Evolutionary conservation across 2,888 invertebrate species (phyloP).

Genomic region (Cantharis rufa): DNA sequence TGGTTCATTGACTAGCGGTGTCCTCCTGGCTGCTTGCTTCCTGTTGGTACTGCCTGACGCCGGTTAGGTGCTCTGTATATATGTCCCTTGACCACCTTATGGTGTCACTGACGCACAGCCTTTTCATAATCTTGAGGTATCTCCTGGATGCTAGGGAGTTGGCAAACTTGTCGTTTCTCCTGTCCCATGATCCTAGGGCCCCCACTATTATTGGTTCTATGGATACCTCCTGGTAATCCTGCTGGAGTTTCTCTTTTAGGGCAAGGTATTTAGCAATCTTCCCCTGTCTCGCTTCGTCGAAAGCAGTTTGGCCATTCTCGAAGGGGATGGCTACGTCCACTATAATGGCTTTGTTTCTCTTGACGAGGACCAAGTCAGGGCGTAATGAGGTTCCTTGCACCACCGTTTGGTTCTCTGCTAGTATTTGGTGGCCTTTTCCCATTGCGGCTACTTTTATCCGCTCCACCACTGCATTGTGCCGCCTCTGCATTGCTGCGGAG

Average conservation of each 20-base stretch:
- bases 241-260: neutral
- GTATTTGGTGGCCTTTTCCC: neutral
- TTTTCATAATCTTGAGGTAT: too few species aligned
- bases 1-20: too few species aligned
- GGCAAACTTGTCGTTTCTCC: neutral
- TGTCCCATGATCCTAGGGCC: neutral
- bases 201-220: neutral
- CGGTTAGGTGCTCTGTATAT: too few species aligned
- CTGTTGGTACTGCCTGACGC: too few species aligned
- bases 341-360: neutral
- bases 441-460: neutral
- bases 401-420: neutral
- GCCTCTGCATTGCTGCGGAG: too few species aligned
- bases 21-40: too few species aligned
- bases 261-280: neutral
- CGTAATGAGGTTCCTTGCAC: neutral
- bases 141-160: too few species aligned
- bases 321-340: neutral
- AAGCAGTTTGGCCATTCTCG: neutral
- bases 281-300: neutral
- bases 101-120: too few species aligned
- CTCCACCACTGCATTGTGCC: too few species aligned
- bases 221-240: too few species aligned
- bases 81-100: too few species aligned
- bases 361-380: neutral